phyloP scores from a whole-genome alignment of 2,113 vertebrate genomes.

The Gallinago undulata region DNA sequence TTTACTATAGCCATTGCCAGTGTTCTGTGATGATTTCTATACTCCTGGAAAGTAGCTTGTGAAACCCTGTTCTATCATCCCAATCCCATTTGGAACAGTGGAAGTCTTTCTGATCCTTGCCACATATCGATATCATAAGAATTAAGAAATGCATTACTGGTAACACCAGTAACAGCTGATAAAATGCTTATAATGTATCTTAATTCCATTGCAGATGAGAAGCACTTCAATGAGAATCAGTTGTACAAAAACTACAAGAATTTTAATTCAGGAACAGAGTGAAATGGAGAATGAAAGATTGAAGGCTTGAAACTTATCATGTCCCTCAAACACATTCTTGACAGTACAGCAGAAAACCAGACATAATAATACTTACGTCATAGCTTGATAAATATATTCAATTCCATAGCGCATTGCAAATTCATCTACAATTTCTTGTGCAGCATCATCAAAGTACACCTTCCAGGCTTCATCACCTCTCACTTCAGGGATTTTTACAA shows the following conservation, averaged over 20 bases:
- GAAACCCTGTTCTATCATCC: background rate
- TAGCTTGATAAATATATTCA: slow-evolving; percentile 98
- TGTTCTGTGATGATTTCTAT: background rate
- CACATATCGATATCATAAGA: background rate
- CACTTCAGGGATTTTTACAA: slow-evolving; percentile 92
- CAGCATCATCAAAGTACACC: slow-evolving; percentile 93
- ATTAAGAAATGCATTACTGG: background rate
- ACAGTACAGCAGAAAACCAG: background rate
- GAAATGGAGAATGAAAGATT: background rate
- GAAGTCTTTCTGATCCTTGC: background rate
- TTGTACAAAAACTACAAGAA: background rate
- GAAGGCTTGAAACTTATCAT: background rate
- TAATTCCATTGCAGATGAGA: background rate
- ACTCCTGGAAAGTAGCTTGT: background rate
- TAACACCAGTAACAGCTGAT: background rate
- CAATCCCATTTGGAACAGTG: background rate
- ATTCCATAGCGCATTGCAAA: slow-evolving; percentile 97
- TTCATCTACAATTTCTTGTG: slow-evolving; percentile 98
- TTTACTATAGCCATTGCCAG: background rate
- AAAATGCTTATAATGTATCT: background rate
- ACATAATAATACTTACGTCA: slow-evolving; percentile 86
- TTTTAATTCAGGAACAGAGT: background rate
- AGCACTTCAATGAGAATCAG: background rate
- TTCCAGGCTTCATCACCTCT: slow-evolving; percentile 98
- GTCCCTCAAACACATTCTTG: background rate